Percentiles rank a stretch among this genome's conserved stretches.
Evolutionary conservation across 2,113 vertebrate species (phyloP).

Genomic region (Isichthys henryi): DNA sequence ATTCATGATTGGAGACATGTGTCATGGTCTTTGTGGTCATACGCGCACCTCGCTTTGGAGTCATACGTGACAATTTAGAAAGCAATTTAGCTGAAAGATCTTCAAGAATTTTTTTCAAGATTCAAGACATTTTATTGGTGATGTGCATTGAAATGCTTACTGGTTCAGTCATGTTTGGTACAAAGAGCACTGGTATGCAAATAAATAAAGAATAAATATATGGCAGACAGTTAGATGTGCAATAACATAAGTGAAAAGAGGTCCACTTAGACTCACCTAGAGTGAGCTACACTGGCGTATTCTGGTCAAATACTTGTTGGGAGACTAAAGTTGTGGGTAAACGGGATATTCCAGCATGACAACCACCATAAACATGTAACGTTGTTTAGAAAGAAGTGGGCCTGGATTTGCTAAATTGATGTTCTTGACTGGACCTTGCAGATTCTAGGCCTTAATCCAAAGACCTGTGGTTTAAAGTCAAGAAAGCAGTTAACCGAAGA

Average conservation of each 20-base stretch:
- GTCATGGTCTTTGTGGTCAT: neutral
- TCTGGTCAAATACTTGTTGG: neutral
- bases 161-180: neutral
- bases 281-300: neutral
- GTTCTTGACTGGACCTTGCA: neutral
- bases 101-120: neutral
- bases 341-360: neutral
- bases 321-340: neutral
- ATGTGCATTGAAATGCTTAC: neutral
- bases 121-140: neutral
- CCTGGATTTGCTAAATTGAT: neutral
- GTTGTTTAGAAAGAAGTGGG: neutral
- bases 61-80: neutral
- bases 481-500: neutral
- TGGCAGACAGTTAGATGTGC: neutral
- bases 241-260: neutral
- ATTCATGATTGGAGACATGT: neutral
- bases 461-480: neutral
- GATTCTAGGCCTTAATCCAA: neutral
- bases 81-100: neutral
- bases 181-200: neutral
- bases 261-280: neutral
- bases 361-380: neutral
- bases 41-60: neutral
- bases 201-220: neutral